phyloP scores from a whole-genome alignment of 2,888 invertebrate species.

The Blomia tropicalis region DNA sequence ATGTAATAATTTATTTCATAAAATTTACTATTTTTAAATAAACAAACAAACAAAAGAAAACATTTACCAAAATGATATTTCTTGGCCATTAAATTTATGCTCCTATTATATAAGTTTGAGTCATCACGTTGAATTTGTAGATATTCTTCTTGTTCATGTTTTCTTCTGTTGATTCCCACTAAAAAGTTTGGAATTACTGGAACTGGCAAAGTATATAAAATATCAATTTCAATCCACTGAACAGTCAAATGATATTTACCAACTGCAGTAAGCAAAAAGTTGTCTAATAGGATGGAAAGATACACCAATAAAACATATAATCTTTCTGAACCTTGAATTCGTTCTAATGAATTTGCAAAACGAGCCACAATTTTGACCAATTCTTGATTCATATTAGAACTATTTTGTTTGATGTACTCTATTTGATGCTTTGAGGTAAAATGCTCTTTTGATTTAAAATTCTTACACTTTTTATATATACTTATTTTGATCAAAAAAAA shows the following conservation, averaged over 20 bases:
- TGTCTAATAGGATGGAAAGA: conserved; percentile 45
- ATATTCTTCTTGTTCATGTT: conserved; percentile 17
- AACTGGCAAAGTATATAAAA: conserved; percentile 41
- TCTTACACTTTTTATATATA: too few relatives aligned
- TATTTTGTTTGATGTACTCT: neutral
- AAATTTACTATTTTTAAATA: neutral
- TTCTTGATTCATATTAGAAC: neutral
- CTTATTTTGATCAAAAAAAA: too few relatives aligned
- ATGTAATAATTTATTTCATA: neutral
- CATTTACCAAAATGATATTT: neutral
- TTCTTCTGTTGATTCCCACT: conserved; percentile 40
- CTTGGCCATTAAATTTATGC: neutral
- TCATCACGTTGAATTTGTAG: neutral
- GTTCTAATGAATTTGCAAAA: conserved; percentile 7
- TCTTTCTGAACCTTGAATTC: conserved; percentile 12
- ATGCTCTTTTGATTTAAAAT: neutral
- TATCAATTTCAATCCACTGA: neutral
- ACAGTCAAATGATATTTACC: conserved; percentile 48
- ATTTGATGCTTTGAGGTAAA: too few relatives aligned
- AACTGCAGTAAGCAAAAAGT: conserved; percentile 67
- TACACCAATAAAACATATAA: conserved; percentile 41
- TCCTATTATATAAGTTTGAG: neutral
- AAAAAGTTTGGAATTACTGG: conserved; percentile 63
- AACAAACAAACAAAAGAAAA: neutral
- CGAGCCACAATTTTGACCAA: neutral